phyloP scores from a whole-genome alignment of 2,797 vertebrate genomes.

The Leptoclinus maculatus region DNA sequence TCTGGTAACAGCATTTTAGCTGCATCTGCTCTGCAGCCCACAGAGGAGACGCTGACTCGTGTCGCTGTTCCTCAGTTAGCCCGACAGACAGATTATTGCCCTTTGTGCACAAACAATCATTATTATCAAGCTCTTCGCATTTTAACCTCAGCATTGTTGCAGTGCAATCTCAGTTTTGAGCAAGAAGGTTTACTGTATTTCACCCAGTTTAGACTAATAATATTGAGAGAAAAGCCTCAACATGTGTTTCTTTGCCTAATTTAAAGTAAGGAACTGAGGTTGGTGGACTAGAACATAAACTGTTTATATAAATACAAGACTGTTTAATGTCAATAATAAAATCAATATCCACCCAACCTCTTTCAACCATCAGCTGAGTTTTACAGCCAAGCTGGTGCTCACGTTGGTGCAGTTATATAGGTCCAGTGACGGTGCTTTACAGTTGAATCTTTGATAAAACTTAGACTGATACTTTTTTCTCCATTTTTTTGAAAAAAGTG shows the following conservation, averaged over 20 bases:
- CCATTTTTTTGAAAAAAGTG: too few species aligned
- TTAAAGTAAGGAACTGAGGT: not conserved
- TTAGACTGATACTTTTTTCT: not conserved
- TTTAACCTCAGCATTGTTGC: constrained; percentile 45
- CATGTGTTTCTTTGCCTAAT: not conserved
- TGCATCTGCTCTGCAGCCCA: constrained; percentile 74
- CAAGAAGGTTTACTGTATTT: constrained; percentile 2
- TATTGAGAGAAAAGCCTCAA: constrained; percentile 4
- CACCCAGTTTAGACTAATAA: not conserved
- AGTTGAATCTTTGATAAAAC: not conserved
- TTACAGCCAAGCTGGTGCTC: not conserved
- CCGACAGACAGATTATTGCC: constrained; percentile 63
- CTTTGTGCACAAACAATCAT: constrained; percentile 60
- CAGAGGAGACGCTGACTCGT: constrained; percentile 55
- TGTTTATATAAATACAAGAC: not conserved
- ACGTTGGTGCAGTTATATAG: not conserved
- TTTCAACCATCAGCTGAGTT: not conserved
- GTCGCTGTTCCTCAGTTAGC: constrained; percentile 53
- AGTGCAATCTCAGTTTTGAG: constrained; percentile 24
- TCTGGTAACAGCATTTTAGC: constrained; percentile 71
- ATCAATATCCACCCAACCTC: not conserved
- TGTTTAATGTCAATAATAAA: constrained; percentile 16
- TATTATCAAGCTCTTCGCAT: constrained; percentile 50
- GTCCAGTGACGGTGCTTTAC: not conserved
- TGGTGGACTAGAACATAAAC: not conserved